These are phyloP conservation scores for Catostylus mosaicus DNA, from an alignment of 30 jellyfish, hydroid and myxozoan species.

Conservation along the genomic window DNA sequence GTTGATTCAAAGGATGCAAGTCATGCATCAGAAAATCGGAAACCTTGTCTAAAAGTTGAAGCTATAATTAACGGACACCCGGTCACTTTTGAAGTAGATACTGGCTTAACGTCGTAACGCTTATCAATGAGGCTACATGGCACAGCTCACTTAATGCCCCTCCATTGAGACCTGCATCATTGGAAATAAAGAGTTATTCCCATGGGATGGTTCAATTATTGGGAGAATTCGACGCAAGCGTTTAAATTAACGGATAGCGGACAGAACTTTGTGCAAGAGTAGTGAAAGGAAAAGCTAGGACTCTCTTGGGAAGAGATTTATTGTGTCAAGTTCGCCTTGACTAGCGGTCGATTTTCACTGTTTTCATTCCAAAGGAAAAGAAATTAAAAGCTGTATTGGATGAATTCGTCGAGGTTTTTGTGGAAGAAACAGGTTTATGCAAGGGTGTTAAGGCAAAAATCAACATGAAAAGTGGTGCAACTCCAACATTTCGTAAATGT, in stretches of 20 bases:
- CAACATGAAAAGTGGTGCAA: conserved; percentile 22
- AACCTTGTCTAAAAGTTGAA: conserved; percentile 31
- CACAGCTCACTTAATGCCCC: conserved; percentile 14
- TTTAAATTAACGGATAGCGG: conserved; percentile 53
- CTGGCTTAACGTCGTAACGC: conserved; percentile 64
- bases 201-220: conserved; percentile 50
- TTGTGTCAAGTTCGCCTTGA: conserved; percentile 65
- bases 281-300: conserved; percentile 68
- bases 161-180: background rate
- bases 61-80: conserved; percentile 4
- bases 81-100: conserved; percentile 47
- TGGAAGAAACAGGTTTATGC: conserved; percentile 53
- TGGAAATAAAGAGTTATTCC: conserved; percentile 59
- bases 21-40: conserved; percentile 35
- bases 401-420: conserved; percentile 48
- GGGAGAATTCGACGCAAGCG: conserved; percentile 58
- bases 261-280: conserved; percentile 51
- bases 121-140: conserved; percentile 27
- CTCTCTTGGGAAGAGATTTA: conserved; percentile 68
- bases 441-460: conserved; percentile 33
- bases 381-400: conserved; percentile 34
- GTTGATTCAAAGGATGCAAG: conserved; percentile 53
- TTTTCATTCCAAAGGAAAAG: conserved; percentile 39
- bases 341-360: conserved; percentile 64
- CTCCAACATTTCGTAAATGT: conserved; percentile 33